Base-by-base conservation (phyloP, 2,113 vertebrate species). In the Notothenia rossii region DNA sequence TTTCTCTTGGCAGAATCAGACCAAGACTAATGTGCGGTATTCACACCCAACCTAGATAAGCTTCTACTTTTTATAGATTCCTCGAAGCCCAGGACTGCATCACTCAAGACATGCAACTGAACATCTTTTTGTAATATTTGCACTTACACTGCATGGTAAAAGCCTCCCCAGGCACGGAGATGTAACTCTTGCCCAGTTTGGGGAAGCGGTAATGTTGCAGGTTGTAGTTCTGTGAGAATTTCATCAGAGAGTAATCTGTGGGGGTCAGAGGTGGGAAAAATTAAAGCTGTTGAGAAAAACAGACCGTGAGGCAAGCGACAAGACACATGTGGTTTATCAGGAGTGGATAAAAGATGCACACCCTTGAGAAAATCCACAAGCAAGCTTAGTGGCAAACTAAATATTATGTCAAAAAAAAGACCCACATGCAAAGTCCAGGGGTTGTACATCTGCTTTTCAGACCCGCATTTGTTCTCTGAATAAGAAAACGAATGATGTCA, bases 91-190 rank as follows among this genome's bases (percentile, higher is more conserved):
- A 65, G 18, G 17, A 59, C 67, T 51, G 6, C 17, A 58, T 56
- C n/a, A 29, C 11, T 71, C 11, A 59, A 61, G 18, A 60, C 33
- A 22, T 36, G 53, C 56, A 40, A 40, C 10, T 63, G 64, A 77
- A 60, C 45, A 15, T 49, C 36, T 55, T 36, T 88, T 20, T 79
- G 70, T 46, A 51, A 71, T 53, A 29, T 61, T 43, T 72, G 48
- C 67, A 88, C 96, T 96, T 92, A 99, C 98, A 95, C 89, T 94
- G 92, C 78, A 91, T 83, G 48, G 81, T 80, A 75, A 99, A 97
- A 43, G 98, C 97, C 85, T 98, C 95, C 0, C 94, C 93, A 0
- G 98, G 98, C 17, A 99, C 96, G 14, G 97, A 96, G 65, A 99
- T 95, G 63, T 96, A 99, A 87, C 90, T 99, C 81, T 94, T 96